A percentile compares a stretch with the other conserved stretches of the same genome.
Conservation (phyloP, 2,888 invertebrate genomes). For the Mesorhabditis belari region DNA sequence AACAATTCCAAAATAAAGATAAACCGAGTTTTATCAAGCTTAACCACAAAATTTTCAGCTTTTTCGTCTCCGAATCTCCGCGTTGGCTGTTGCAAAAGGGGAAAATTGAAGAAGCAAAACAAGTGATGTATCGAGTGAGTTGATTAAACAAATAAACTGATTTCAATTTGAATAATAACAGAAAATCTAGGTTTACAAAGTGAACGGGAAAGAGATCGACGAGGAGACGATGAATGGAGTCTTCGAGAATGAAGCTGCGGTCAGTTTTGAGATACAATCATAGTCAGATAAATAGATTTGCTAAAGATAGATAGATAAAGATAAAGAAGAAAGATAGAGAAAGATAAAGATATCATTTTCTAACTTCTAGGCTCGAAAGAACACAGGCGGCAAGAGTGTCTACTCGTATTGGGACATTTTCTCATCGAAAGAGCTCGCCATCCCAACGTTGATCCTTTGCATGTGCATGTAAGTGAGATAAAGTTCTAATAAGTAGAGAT, state of each 20-base stretch:
- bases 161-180: no score
- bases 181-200: slow-evolving; percentile 3
- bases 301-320: no score
- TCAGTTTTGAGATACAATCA: neutral
- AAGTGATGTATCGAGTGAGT: neutral
- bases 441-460: neutral
- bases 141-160: neutral
- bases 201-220: slow-evolving; percentile 2
- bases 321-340: no score
- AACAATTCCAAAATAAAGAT: neutral
- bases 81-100: slow-evolving; percentile 35
- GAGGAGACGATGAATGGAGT: slow-evolving; percentile 3
- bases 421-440: neutral
- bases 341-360: neutral
- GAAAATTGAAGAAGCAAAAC: slow-evolving; percentile 28
- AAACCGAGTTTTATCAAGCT: neutral
- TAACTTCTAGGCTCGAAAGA: neutral
- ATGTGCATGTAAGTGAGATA: slow-evolving; percentile 2
- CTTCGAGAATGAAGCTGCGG: neutral
- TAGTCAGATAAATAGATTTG: no score
- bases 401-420: slow-evolving; percentile 5
- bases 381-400: neutral
- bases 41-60: neutral
- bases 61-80: slow-evolving; percentile 25
- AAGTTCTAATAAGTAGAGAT: neutral